Base-by-base conservation (phyloP, 2,797 vertebrate species). In the Pangasius mekongensis region DNA sequence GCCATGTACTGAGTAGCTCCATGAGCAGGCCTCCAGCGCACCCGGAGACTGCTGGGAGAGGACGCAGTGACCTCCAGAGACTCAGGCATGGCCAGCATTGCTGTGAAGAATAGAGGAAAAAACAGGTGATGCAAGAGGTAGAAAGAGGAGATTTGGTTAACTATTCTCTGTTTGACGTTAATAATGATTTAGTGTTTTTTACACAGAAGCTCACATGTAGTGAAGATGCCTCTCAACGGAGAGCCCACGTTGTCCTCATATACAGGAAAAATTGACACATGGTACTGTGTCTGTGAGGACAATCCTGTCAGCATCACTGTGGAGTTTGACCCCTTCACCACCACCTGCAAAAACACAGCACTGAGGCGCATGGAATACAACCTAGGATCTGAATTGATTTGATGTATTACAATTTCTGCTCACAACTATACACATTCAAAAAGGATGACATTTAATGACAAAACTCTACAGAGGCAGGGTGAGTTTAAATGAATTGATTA, bases 1-100 rank as follows among this genome's bases (percentile, higher is more conserved):
- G 98, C 95, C 95, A 99, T 95, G 94, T 99, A 99, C 89, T 97
- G 96, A 0, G 97, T 96, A n/a, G 97, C 97, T 49, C 96, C 96
- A 0, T 94, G 89, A 0, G 95, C 95, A n/a, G 96, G 92, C 22
- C 91, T 94, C 98, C 98, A 99, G 73, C 94, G 96, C 69, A 98
- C 96, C 58, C 89, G 93, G 87, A 99, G 92, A 0, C 94, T 94
- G 93, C 95, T 97, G 91, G 96, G 96, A 3, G 95, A 98, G 73
- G 96, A 96, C 6, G 97, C 94, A 0, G 94, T 96, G 90, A 97
- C 95, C 0, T 96, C 93, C 87, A 99, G 93, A 33, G 94, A 93
- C 69, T 93, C 91, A 0, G 98, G 97, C 8, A 94, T 93, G 73
- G 95, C 94, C 88, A 99, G 92, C 0, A 97, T 95, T 81, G 96